phyloP scores from a whole-genome alignment of 2,888 invertebrate species.

The Macrophya annulata region DNA sequence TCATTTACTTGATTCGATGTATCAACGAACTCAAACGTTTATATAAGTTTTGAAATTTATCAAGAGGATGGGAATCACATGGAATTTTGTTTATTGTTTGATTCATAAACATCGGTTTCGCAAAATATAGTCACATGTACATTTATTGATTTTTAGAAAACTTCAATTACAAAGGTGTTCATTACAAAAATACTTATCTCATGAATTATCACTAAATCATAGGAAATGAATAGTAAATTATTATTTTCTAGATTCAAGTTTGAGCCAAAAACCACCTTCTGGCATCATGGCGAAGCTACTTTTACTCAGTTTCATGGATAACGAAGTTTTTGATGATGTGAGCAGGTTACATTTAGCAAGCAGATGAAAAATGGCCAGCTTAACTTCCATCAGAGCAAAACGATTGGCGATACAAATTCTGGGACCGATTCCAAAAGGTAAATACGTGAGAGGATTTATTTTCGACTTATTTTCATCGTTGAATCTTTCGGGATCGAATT shows the following conservation, averaged over 20 bases:
- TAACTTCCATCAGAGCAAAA: conserved; percentile 78
- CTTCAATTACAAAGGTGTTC: no score
- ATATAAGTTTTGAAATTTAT: no score
- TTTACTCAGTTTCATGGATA: conserved; percentile 75
- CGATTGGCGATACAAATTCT: conserved; percentile 84
- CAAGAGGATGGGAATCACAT: no score
- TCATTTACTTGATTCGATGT: no score
- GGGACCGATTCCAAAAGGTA: conserved; percentile 84
- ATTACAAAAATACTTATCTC: no score
- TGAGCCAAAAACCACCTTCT: conserved; percentile 73
- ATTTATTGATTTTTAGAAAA: background rate
- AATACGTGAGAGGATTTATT: conserved; percentile 79
- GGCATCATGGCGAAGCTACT: conserved; percentile 69
- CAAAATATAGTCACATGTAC: no score
- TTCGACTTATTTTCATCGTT: conserved; percentile 79
- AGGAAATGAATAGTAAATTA: no score
- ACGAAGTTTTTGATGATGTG: conserved; percentile 75
- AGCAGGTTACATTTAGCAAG: conserved; percentile 76
- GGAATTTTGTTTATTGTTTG: no score
- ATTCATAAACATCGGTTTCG: no score
- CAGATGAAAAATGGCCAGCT: conserved; percentile 76
- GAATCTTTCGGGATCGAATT: conserved; percentile 80
- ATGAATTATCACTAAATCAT: no score
- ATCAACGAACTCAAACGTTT: no score
- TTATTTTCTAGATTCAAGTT: background rate